Conservation (phyloP, 2,888 invertebrate species). For the Leptopilina syphax region DNA sequence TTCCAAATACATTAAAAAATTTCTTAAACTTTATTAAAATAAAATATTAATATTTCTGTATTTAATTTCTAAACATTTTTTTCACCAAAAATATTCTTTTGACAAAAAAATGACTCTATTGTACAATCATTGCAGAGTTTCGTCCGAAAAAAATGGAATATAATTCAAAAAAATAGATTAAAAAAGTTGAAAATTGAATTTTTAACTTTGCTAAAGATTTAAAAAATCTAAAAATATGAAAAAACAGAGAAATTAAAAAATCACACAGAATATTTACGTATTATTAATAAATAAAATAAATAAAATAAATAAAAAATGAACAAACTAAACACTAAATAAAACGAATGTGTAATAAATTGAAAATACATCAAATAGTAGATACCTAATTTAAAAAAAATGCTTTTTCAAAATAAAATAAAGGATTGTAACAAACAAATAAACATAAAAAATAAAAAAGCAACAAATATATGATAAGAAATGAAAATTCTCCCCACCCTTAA, state of each 20-base stretch:
- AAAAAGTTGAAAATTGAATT: not conserved
- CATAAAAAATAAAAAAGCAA: not conserved
- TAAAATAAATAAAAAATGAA: not conserved
- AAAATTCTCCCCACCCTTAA: not conserved
- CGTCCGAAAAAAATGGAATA: conserved; percentile 10
- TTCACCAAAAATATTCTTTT: not conserved
- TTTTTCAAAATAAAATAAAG: no score
- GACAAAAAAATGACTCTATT: conserved; percentile 10
- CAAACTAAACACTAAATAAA: no score
- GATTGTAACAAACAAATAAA: not conserved
- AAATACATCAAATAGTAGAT: not conserved
- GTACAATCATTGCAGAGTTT: conserved; percentile 24
- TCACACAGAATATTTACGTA: not conserved
- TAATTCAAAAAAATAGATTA: not conserved
- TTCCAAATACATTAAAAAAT: not conserved
- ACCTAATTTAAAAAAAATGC: no score
- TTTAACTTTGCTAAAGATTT: not conserved
- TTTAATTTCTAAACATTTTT: no score
- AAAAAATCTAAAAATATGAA: not conserved
- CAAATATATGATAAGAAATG: not conserved
- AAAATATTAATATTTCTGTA: no score
- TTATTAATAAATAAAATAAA: not conserved
- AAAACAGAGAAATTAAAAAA: no score
- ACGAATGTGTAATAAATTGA: not conserved
- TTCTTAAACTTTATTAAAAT: no score